Conservation (phyloP, 2,797 vertebrate species). For the Poecilia velifera region DNA sequence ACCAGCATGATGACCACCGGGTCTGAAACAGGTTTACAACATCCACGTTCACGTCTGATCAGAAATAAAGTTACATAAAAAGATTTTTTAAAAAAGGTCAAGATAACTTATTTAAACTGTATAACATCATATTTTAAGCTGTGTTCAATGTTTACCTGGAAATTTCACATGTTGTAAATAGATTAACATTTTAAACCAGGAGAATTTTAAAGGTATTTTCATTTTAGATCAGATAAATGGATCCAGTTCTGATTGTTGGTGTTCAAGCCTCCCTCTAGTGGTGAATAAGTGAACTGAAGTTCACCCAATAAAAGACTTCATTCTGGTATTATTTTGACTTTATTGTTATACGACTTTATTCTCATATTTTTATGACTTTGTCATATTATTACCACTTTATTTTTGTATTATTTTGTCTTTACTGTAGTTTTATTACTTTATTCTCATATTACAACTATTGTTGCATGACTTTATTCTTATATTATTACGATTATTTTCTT, state of each 20-base stretch:
- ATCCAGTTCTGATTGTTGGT: background rate
- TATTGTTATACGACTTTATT: too few species aligned
- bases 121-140: too few species aligned
- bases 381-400: too few species aligned
- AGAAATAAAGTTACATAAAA: background rate
- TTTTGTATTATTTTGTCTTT: too few species aligned
- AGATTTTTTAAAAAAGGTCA: background rate
- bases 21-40: constrained; percentile 75
- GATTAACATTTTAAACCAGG: background rate
- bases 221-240: background rate
- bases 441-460: too few species aligned
- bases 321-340: too few species aligned
- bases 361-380: too few species aligned
- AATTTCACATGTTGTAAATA: background rate
- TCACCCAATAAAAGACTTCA: background rate
- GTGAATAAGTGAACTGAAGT: background rate
- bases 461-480: too few species aligned
- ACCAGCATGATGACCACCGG: constrained; percentile 98
- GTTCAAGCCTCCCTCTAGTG: background rate
- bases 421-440: too few species aligned
- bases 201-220: background rate
- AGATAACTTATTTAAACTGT: background rate
- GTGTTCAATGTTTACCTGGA: too few species aligned
- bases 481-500: too few species aligned
- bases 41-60: background rate